phyloP scores from a whole-genome alignment of 2,113 vertebrate genomes.

The Nycticryphes semicollaris region DNA sequence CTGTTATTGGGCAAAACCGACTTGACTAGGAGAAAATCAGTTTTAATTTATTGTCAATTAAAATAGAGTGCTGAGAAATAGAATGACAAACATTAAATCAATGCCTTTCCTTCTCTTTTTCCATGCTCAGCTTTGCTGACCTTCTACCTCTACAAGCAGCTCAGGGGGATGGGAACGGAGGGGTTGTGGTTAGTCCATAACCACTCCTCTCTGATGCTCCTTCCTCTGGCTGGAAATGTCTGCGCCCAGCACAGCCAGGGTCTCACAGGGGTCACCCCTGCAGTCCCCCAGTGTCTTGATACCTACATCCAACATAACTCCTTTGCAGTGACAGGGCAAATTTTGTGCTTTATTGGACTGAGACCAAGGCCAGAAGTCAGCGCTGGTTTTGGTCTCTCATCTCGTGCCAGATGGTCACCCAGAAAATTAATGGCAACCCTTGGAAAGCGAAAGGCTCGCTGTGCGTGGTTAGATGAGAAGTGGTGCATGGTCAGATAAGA shows the following conservation, averaged over 20 bases:
- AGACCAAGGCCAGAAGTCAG: background rate
- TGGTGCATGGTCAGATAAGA: background rate
- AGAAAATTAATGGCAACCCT: background rate
- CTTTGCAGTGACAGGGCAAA: background rate
- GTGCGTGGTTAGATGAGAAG: background rate
- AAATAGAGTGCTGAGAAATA: background rate
- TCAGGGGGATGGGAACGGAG: background rate
- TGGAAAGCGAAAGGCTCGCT: background rate
- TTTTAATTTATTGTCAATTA: background rate
- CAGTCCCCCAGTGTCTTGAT: accelerated
- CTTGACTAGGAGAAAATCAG: background rate
- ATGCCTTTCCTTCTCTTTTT: background rate
- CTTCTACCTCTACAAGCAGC: accelerated
- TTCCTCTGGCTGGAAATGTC: background rate
- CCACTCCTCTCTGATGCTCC: accelerated
- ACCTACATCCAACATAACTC: background rate
- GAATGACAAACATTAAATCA: background rate
- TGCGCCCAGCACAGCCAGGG: accelerated
- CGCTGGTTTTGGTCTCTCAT: background rate
- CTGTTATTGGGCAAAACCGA: background rate
- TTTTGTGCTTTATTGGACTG: background rate
- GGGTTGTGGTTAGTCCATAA: background rate
- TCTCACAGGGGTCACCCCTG: background rate
- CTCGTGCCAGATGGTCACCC: background rate
- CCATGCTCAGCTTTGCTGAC: background rate